Percentiles rank a stretch among this genome's conserved stretches.
Evolutionary conservation across 2,113 vertebrate species (phyloP).

Genomic region (Eleginops maclovinus): DNA sequence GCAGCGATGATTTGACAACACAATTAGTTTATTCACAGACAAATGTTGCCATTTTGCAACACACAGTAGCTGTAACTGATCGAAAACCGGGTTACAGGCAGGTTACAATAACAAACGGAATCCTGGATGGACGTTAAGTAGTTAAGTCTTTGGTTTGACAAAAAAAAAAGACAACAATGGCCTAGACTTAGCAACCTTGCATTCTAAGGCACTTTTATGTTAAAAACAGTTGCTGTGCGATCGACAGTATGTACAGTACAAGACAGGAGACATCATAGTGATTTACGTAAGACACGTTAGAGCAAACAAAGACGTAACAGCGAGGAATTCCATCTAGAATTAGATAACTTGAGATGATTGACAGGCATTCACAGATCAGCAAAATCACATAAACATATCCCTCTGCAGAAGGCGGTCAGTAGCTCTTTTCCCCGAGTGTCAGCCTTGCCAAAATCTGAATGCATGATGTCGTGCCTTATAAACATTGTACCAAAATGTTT

Average conservation of each 20-base stretch:
- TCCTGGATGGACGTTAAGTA: slow-evolving; percentile 16
- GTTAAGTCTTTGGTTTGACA: slow-evolving; percentile 45
- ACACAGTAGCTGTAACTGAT: slow-evolving; percentile 20
- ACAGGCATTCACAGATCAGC: slow-evolving; percentile 47
- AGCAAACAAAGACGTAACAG: slow-evolving; percentile 31
- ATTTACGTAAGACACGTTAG: slow-evolving; percentile 51
- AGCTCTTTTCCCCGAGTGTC: slow-evolving; percentile 14
- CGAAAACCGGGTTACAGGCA: slow-evolving; percentile 33
- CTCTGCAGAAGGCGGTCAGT: slow-evolving; percentile 15
- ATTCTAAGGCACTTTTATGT: slow-evolving; percentile 73
- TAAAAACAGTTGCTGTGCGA: slow-evolving; percentile 57
- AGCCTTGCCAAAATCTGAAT: slow-evolving; percentile 12
- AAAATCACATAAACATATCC: slow-evolving; percentile 4
- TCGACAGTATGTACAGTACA: slow-evolving; percentile 60
- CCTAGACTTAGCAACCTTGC: slow-evolving; percentile 47
- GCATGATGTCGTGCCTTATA: not conserved
- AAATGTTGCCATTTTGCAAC: slow-evolving; percentile 43
- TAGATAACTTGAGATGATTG: slow-evolving; percentile 18
- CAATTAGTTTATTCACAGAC: slow-evolving; percentile 69
- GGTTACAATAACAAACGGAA: slow-evolving; percentile 35
- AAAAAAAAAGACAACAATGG: slow-evolving; percentile 8
- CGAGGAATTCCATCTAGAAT: slow-evolving; percentile 53
- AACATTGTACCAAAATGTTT: slow-evolving; percentile 9
- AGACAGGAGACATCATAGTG: slow-evolving; percentile 34
- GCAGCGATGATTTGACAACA: slow-evolving; percentile 19